Evolutionary conservation across 2,797 vertebrate genomes (phyloP).

Genomic region (Numenius phaeopus): DNA sequence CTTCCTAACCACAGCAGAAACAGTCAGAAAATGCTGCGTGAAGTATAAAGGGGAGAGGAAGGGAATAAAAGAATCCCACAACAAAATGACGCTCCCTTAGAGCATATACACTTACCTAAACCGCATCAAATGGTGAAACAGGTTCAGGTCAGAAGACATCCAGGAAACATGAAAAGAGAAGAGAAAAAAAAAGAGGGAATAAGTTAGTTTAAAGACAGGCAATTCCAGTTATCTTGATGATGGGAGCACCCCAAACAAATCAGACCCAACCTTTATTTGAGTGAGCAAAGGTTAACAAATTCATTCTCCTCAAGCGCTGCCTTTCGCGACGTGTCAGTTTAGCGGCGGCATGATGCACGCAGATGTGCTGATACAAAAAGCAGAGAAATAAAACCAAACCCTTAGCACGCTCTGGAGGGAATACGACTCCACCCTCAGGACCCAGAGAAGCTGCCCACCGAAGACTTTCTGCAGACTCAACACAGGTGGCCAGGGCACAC

Average conservation of each 20-base stretch:
- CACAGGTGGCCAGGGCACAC: not conserved
- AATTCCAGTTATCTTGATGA: not conserved
- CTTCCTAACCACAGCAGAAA: not conserved
- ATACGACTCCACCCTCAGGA: not conserved
- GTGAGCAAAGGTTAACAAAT: not conserved
- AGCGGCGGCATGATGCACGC: not conserved
- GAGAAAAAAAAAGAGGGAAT: not conserved
- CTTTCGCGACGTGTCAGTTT: not conserved
- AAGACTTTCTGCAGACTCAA: not conserved
- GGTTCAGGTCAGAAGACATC: not conserved
- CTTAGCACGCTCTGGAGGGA: accelerated
- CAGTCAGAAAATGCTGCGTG: not conserved
- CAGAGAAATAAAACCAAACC: not conserved
- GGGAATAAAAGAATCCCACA: not conserved
- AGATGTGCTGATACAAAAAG: not conserved
- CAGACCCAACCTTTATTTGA: not conserved
- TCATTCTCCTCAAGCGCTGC: not conserved
- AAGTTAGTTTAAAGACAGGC: conserved; percentile 11
- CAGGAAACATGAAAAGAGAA: conserved; percentile 3
- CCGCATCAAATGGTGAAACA: not conserved
- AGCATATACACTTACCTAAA: conserved; percentile 39
- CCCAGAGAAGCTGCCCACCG: not conserved
- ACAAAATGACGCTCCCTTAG: not conserved
- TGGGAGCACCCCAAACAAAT: not conserved
- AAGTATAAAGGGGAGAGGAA: not conserved